Evolutionary conservation across 2,888 invertebrate genomes (phyloP).

Genomic region (Callosobruchus maculatus): DNA sequence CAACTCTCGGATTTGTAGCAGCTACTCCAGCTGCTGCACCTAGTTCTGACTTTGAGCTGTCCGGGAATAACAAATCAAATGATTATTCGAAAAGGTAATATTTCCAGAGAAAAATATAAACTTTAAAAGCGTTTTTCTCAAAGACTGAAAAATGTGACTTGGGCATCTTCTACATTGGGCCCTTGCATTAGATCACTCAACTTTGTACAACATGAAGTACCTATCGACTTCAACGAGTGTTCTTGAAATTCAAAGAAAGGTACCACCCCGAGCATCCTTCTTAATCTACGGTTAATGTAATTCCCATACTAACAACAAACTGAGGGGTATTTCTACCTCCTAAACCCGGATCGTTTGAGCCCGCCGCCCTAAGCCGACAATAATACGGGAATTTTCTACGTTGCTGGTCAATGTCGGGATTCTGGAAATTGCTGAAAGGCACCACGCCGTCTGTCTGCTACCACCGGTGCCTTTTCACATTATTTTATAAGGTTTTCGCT

Average conservation of each 20-base stretch:
- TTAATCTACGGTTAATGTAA: background rate
- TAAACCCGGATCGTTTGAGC: background rate
- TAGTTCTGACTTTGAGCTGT: too few relatives aligned
- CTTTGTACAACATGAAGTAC: background rate
- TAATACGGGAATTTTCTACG: slow-evolving; percentile 40
- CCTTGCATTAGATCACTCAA: too few relatives aligned
- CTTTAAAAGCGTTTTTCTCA: too few relatives aligned
- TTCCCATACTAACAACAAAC: background rate
- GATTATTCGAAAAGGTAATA: too few relatives aligned
- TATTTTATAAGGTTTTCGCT: background rate
- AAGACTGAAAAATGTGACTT: too few relatives aligned
- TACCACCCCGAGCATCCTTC: background rate
- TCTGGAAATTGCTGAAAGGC: slow-evolving; percentile 11
- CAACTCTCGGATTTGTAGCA: too few relatives aligned
- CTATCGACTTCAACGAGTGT: background rate
- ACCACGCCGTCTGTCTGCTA: slow-evolving; percentile 22
- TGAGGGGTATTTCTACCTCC: background rate
- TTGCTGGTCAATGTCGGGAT: slow-evolving; percentile 32
- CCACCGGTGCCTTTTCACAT: background rate
- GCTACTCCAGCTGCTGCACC: too few relatives aligned
- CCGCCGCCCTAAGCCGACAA: slow-evolving; percentile 27
- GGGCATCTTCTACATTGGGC: too few relatives aligned
- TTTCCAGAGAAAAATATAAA: too few relatives aligned
- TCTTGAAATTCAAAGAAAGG: background rate
- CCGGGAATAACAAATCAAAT: too few relatives aligned